These are phyloP conservation scores for Sebastolobus altivelis DNA, from an alignment of 2,797 vertebrate species.

Conservation along the genomic window DNA sequence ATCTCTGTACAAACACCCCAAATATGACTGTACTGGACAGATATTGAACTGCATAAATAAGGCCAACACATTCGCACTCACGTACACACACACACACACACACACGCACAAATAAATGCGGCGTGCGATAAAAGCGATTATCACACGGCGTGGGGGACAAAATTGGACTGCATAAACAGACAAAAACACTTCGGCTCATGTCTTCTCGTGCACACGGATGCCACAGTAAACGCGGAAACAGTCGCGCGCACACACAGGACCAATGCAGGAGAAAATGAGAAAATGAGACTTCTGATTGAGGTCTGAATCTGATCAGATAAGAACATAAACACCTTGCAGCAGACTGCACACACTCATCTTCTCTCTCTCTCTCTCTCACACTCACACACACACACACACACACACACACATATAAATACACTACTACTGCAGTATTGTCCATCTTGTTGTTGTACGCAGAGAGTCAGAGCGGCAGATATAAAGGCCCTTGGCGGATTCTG, in stretches of 20 bases:
- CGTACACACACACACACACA: slow-evolving; percentile 1
- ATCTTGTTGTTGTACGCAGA: slow-evolving; percentile 42
- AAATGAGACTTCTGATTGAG: slow-evolving; percentile 73
- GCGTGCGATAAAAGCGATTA: slow-evolving; percentile 53
- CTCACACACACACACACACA: not conserved
- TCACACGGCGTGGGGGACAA: slow-evolving; percentile 38
- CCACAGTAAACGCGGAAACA: slow-evolving; percentile 20
- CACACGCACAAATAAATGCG: not conserved
- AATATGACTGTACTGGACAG: slow-evolving; percentile 34
- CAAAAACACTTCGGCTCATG: slow-evolving; percentile 32
- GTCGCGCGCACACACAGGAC: not conserved
- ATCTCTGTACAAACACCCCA: slow-evolving; percentile 37
- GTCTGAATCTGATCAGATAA: slow-evolving; percentile 70
- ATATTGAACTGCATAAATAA: slow-evolving; percentile 48
- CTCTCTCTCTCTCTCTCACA: not conserved
- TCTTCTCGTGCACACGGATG: slow-evolving; percentile 14
- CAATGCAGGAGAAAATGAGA: slow-evolving; percentile 60
- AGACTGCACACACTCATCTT: slow-evolving; percentile 19
- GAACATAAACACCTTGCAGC: slow-evolving; percentile 62
- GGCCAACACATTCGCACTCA: not conserved
- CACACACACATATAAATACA: not conserved
- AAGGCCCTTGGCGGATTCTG: slow-evolving; percentile 26
- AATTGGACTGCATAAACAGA: slow-evolving; percentile 65
- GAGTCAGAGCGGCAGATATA: slow-evolving; percentile 43
- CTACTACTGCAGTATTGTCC: slow-evolving; percentile 14